Base-by-base conservation (phyloP, 2,888 invertebrate genomes). In the Pedicia rivosa region DNA sequence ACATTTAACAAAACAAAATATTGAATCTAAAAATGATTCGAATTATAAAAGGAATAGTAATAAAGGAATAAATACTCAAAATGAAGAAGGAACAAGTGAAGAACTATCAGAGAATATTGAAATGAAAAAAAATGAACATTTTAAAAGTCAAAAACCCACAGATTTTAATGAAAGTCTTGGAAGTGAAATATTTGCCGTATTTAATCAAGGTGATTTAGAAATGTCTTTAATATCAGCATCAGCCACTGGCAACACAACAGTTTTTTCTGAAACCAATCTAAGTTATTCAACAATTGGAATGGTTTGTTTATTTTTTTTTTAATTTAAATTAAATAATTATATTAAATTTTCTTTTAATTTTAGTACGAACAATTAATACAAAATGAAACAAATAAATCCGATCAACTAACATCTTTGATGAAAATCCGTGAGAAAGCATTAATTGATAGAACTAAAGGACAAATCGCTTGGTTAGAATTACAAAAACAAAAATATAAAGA, bases 381-480 rank as follows among this genome's bases (percentile, higher is more conserved):
- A 51, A 75, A 76, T 47, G 78, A 80, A 55, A 72, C 74, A 46
- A 59, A 66, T 12, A 63, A 77, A 49, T 68, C 74, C 3, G 70
- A 75, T 46, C 72, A 78, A 54, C 64, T 78, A 47, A 66, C 70
- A 42, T 66, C 72, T 30, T 56, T 78, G 28, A 62, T 80, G 31
- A 72, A 74, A 52, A 67, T 77, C 37, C 64, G 75, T 6, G 77
- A 78, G 51, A 72, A 74, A 49, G 68, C 73, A 1, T 53, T 79
- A 37, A 62, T 73, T 26, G 76, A 79, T 55, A 66, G 75, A 44
- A 74, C 75, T 2, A 73, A 71, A 53, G 67, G 69, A 2, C 72
- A 75, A 55, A 56, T 76, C 43, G 66, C 68, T 2, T 70, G 67
- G 66, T 52, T 80, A 13, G 74, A 78, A 52, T 68, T 76, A 33